Evolutionary conservation across 2,888 invertebrate species (phyloP).

Genomic region (Eristalinus sepulchralis): DNA sequence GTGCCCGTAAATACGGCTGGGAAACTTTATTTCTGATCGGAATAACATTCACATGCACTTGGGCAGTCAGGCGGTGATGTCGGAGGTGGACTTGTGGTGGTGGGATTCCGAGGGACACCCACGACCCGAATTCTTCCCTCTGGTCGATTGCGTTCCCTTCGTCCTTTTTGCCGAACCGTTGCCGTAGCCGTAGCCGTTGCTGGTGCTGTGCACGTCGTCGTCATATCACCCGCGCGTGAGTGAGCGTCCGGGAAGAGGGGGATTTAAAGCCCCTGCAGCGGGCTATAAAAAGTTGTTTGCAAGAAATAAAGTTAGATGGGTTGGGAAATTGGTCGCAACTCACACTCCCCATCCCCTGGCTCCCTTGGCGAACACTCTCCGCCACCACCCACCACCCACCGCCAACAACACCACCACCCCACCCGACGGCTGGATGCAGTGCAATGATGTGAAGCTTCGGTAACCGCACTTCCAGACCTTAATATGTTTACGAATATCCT

Average conservation of each 20-base stretch:
- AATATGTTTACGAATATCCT: slow-evolving; percentile 69
- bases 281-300: slow-evolving; percentile 51
- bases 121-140: slow-evolving; percentile 40
- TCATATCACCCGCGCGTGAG: neutral
- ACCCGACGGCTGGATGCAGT: slow-evolving; percentile 12
- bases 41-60: slow-evolving; percentile 67
- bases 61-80: neutral
- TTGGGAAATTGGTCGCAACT: slow-evolving; percentile 29
- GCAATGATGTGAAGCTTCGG: slow-evolving; percentile 49
- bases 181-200: neutral
- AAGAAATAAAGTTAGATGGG: slow-evolving; percentile 55
- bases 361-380: neutral
- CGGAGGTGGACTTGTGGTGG: neutral
- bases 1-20: slow-evolving; percentile 59
- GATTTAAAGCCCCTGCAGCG: slow-evolving; percentile 30
- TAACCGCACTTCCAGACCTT: slow-evolving; percentile 61
- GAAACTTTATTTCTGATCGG: slow-evolving; percentile 68
- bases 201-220: neutral
- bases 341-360: neutral
- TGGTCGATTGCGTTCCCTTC: slow-evolving; percentile 23
- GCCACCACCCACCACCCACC: too few species aligned
- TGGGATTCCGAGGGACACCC: slow-evolving; percentile 37
- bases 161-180: neutral
- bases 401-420: too few species aligned
- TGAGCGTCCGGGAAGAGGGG: slow-evolving; percentile 10